Percentiles rank a stretch among this genome's conserved stretches.
These are phyloP conservation scores for Nezara viridula DNA, from an alignment of 2,888 invertebrate species.

Conservation along the genomic window DNA sequence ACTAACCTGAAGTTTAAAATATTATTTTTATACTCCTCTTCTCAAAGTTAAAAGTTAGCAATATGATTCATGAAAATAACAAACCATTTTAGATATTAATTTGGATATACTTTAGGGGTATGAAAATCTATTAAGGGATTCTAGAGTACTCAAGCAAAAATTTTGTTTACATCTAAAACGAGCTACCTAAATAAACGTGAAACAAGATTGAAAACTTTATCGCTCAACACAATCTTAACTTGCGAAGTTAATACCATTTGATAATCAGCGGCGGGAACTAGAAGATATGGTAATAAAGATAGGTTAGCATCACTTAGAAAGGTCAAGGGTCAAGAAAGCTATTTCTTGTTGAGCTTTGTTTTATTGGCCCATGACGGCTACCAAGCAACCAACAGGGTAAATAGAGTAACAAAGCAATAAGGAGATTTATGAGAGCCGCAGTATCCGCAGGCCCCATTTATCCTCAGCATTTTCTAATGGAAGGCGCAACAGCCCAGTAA, in stretches of 20 bases:
- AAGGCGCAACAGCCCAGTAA: neutral
- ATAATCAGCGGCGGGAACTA: neutral
- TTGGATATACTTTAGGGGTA: no score
- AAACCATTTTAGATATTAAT: no score
- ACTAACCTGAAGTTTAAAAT: no score
- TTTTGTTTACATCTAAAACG: neutral
- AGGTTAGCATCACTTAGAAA: neutral
- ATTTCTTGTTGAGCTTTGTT: conserved; percentile 18
- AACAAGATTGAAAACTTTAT: neutral
- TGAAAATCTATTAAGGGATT: neutral
- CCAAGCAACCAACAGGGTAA: neutral
- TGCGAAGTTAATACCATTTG: neutral
- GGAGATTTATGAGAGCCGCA: neutral
- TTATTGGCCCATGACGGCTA: neutral
- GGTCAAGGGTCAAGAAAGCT: neutral
- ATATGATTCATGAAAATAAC: no score
- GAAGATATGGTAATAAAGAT: conserved; percentile 20
- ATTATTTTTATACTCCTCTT: no score
- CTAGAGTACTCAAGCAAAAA: neutral
- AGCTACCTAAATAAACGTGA: no score
- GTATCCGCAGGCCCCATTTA: neutral
- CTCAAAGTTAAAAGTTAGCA: no score
- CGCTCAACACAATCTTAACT: neutral
- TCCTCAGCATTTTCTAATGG: neutral
- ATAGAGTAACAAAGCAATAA: neutral